Evolutionary conservation across 2,113 vertebrate species (phyloP).

Genomic region (Tragelaphus imberbis): DNA sequence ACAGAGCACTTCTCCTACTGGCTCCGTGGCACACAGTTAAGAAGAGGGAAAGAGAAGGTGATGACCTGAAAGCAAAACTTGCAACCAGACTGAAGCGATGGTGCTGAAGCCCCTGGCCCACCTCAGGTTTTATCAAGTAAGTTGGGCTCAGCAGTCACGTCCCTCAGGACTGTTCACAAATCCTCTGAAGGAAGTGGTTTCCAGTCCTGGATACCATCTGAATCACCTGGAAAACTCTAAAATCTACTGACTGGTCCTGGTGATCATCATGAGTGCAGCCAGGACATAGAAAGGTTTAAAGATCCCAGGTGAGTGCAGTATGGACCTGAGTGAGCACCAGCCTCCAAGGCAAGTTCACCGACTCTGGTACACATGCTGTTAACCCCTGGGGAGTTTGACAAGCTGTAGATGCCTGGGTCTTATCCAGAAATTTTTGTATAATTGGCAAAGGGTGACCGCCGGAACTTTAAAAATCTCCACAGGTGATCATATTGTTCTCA

Average conservation of each 20-base stretch:
- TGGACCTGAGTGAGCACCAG: background rate
- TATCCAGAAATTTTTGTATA: background rate
- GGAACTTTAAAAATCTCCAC: background rate
- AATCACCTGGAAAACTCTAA: background rate
- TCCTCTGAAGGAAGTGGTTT: background rate
- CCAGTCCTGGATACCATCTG: background rate
- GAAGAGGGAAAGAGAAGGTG: background rate
- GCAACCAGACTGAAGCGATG: background rate
- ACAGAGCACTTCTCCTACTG: background rate
- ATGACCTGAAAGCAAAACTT: background rate
- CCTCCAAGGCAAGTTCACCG: background rate
- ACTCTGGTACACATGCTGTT: background rate
- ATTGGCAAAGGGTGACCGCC: background rate
- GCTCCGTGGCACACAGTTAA: background rate
- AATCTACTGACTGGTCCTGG: background rate
- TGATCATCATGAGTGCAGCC: rapidly evolving
- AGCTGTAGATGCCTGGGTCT: background rate
- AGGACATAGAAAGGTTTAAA: too few species aligned
- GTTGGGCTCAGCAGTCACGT: background rate
- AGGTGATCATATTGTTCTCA: background rate
- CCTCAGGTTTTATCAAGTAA: too few species aligned
- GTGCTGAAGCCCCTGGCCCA: background rate
- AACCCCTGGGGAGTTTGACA: background rate
- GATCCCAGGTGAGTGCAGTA: background rate
- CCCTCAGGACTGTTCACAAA: background rate